Evolutionary conservation across 2,113 vertebrate species (phyloP).

Genomic region (Pterocles gutturalis): DNA sequence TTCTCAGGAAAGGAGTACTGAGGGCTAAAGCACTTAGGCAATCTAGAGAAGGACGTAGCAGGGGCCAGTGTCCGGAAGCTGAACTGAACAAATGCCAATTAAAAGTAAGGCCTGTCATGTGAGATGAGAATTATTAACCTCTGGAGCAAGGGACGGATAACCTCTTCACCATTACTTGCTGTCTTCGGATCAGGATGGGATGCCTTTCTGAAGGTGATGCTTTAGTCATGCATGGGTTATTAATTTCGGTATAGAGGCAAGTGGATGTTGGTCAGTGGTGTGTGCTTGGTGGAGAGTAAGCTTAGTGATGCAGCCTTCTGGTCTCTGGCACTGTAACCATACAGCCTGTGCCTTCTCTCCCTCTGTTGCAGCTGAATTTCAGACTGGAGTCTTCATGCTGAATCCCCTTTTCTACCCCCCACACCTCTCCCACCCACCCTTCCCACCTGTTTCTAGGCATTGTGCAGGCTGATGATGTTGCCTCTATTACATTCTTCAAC

Average conservation of each 20-base stretch:
- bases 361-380: background rate
- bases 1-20: background rate
- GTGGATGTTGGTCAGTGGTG: background rate
- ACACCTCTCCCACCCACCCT: fast-evolving
- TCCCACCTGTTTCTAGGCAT: background rate
- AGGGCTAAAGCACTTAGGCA: background rate
- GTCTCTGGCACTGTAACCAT: background rate
- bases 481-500: background rate
- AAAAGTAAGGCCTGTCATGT: background rate
- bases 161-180: background rate
- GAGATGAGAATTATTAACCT: background rate
- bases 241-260: background rate
- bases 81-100: background rate
- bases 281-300: background rate
- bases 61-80: background rate
- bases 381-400: background rate
- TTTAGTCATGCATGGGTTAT: background rate
- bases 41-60: background rate
- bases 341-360: background rate
- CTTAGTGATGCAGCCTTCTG: background rate
- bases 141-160: background rate
- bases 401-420: background rate
- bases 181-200: background rate
- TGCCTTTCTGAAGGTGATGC: background rate
- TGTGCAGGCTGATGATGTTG: background rate